These are phyloP conservation scores for Mylabris phalerata DNA, from an alignment of 1,140 invertebrate species.

Conservation along the genomic window DNA sequence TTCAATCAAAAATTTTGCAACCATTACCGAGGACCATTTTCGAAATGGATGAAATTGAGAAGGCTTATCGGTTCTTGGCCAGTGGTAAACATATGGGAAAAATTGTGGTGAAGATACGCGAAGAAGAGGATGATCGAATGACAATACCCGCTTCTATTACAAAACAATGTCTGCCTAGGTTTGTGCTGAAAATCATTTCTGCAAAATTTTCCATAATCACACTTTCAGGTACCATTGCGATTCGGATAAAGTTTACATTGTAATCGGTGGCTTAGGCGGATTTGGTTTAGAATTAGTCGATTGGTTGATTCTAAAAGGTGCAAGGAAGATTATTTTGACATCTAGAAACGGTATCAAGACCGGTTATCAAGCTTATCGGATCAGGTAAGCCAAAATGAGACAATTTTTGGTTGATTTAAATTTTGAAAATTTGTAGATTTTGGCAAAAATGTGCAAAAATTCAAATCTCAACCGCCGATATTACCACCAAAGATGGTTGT, in stretches of 20 bases:
- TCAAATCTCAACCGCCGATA: conserved; percentile 44
- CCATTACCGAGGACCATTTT: conserved; percentile 73
- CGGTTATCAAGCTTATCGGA: conserved; percentile 68
- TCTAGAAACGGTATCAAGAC: conserved; percentile 70
- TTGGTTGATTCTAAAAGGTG: conserved; percentile 78
- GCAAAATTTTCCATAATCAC: too few relatives aligned
- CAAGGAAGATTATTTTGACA: conserved; percentile 68
- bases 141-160: not conserved
- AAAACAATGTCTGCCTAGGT: too few relatives aligned
- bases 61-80: conserved; percentile 69
- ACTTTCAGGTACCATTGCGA: conserved; percentile 26
- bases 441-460: conserved; percentile 53
- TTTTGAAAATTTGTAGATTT: conserved; percentile 25
- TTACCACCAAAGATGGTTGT: conserved; percentile 44
- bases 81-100: conserved; percentile 86
- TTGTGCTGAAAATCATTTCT: too few relatives aligned
- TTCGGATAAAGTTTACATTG: conserved; percentile 50
- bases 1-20: conserved; percentile 65
- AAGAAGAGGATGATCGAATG: conserved; percentile 42
- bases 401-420: not conserved
- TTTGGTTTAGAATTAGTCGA: conserved; percentile 87
- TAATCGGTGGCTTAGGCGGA: conserved; percentile 75
- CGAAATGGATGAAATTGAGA: conserved; percentile 52
- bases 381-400: conserved; percentile 41
- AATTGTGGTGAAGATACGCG: conserved; percentile 62